These are phyloP conservation scores for Origma solitaria DNA, from an alignment of 2,113 vertebrate species.

Conservation along the genomic window DNA sequence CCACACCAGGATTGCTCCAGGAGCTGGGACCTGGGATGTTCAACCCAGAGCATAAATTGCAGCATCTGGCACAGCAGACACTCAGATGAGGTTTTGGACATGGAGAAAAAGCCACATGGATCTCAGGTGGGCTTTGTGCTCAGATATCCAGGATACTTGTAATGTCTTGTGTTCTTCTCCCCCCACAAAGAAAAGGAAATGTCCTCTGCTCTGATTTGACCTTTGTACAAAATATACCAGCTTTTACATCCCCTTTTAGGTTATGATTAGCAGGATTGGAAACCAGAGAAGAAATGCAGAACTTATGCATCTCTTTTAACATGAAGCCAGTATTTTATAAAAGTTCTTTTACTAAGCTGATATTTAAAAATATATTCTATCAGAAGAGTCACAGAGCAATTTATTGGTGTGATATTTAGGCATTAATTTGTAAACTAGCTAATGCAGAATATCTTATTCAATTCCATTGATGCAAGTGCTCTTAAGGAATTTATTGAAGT, in stretches of 20 bases:
- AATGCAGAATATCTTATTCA: neutral
- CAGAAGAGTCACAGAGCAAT: neutral
- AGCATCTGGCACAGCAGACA: neutral
- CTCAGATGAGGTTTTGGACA: neutral
- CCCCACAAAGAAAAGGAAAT: neutral
- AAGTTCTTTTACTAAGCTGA: neutral
- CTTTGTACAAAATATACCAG: neutral
- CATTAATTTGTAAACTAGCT: neutral
- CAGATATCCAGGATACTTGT: neutral
- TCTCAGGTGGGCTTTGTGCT: neutral
- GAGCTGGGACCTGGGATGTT: neutral
- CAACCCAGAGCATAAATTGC: neutral
- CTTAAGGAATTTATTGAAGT: neutral
- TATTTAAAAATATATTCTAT: neutral
- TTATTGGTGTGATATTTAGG: neutral
- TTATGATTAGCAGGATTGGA: neutral
- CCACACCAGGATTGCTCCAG: neutral
- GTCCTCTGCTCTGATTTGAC: neutral
- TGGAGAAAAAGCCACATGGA: neutral
- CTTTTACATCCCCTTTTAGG: neutral
- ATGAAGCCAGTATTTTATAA: neutral
- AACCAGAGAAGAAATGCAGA: neutral
- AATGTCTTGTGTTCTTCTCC: neutral
- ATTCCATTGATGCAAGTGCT: neutral
- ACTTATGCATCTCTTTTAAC: neutral